Evolutionary conservation across 2,888 invertebrate species (phyloP).

Genomic region (Pristionchus entomophagus): DNA sequence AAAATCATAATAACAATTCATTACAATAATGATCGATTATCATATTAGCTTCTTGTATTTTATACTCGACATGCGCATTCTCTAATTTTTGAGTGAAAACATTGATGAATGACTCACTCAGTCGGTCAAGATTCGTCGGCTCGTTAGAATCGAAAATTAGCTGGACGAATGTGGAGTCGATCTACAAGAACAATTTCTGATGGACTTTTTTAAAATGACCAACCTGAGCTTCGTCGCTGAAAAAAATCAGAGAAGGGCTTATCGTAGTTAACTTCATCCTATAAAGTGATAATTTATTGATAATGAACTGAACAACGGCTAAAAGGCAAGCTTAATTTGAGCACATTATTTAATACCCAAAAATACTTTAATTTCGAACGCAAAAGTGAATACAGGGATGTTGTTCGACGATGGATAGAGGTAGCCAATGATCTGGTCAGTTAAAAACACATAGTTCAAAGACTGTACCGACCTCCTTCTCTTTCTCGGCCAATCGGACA

Average conservation of each 20-base stretch:
- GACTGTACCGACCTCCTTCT: neutral
- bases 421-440: no score
- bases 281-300: neutral
- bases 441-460: no score
- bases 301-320: neutral
- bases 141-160: neutral
- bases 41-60: no score
- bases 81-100: no score
- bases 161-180: neutral
- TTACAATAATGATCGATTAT: no score
- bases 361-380: no score
- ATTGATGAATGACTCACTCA: neutral
- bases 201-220: no score
- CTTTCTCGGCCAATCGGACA: neutral
- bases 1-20: no score
- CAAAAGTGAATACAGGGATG: no score
- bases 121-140: neutral
- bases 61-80: neutral
- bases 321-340: no score
- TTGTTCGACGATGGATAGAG: no score
- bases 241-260: neutral
- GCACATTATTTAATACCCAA: no score
- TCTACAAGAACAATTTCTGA: neutral
- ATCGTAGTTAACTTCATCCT: neutral
- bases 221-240: neutral